These are phyloP conservation scores for Agapornis canus DNA, from an alignment of 2,797 vertebrate genomes.

Conservation along the genomic window DNA sequence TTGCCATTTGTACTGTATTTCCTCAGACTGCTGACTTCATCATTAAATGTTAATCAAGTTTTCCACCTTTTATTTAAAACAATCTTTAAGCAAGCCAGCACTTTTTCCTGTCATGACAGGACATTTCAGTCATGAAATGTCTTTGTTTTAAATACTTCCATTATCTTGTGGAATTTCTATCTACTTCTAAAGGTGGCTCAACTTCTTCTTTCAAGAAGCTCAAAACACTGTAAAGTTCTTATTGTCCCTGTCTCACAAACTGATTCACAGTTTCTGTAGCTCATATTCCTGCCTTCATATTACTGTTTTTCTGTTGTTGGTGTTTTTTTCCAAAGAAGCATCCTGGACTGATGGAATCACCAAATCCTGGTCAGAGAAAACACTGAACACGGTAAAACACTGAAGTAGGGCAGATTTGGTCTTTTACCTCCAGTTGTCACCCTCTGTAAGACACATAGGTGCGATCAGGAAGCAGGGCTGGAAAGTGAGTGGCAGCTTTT, in stretches of 20 bases:
- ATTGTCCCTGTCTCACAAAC: neutral
- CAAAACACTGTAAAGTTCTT: neutral
- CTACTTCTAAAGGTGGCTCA: neutral
- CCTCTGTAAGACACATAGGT: neutral
- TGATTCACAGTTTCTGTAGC: neutral
- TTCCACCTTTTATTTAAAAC: constrained; percentile 26
- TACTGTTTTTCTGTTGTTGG: neutral
- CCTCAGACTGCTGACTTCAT: constrained; percentile 2
- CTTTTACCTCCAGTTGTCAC: neutral
- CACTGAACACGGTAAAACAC: neutral
- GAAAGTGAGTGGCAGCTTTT: neutral
- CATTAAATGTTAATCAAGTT: neutral
- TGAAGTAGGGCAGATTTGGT: neutral
- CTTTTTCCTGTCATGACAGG: neutral
- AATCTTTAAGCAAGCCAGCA: neutral
- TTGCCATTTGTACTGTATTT: constrained; percentile 14
- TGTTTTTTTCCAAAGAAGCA: neutral
- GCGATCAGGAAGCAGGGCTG: neutral
- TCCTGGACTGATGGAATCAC: neutral
- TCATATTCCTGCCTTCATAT: neutral
- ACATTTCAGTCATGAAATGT: neutral
- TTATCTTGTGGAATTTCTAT: neutral
- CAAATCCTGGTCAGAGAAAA: neutral
- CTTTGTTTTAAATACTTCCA: neutral
- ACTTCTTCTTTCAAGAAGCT: neutral